Conservation (phyloP, 2,113 vertebrate genomes). For the Colinus virginianus region DNA sequence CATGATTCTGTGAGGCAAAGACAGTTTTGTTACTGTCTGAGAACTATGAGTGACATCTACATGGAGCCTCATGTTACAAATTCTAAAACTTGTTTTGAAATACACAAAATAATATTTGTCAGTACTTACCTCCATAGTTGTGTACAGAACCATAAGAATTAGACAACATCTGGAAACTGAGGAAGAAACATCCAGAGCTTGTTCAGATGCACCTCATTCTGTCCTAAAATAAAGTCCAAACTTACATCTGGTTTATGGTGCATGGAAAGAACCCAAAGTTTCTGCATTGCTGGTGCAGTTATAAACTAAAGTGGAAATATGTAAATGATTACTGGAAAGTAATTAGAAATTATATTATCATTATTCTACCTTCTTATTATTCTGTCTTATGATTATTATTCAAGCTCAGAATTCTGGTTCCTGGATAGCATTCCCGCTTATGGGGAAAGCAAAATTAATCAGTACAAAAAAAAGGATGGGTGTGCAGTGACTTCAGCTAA, state of each 20-base stretch:
- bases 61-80: not conserved
- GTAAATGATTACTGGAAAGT: not conserved
- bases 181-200: not conserved
- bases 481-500: not conserved
- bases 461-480: not conserved
- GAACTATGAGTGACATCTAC: not conserved
- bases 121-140: not conserved
- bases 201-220: not conserved
- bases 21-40: not conserved
- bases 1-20: too few relatives aligned
- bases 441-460: not conserved
- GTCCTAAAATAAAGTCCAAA: not conserved
- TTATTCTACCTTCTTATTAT: too few relatives aligned
- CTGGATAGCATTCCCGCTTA: not conserved
- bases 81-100: not conserved
- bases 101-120: not conserved
- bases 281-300: accelerated
- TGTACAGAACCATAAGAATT: not conserved
- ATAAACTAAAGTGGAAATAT: not conserved
- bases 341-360: not conserved
- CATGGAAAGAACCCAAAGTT: not conserved
- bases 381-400: not conserved
- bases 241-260: not conserved
- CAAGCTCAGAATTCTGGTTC: not conserved
- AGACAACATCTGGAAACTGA: not conserved